These are phyloP conservation scores for Ridgeia piscesae DNA, from an alignment of 1,140 invertebrate species.

Conservation along the genomic window DNA sequence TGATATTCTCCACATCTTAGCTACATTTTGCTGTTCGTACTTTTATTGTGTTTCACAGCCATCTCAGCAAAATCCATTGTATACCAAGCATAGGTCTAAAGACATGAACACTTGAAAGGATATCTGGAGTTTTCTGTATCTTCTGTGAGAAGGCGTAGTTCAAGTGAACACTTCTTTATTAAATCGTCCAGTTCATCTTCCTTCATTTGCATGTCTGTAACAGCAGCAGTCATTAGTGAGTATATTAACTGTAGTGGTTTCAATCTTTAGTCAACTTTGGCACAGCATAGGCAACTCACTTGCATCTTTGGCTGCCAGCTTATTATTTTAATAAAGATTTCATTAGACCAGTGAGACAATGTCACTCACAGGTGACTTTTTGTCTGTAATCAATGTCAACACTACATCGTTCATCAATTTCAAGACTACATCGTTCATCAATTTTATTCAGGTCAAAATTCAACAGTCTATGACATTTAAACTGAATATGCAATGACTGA, in stretches of 20 bases:
- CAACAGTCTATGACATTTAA: too few relatives aligned
- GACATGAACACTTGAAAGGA: conserved; percentile 43
- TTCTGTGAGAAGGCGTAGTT: conserved; percentile 80
- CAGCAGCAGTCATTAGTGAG: conserved; percentile 48
- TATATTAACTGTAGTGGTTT: background rate
- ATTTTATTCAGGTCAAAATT: too few relatives aligned
- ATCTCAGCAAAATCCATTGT: background rate
- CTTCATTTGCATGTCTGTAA: conserved; percentile 75
- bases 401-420: too few relatives aligned
- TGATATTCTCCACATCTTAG: background rate
- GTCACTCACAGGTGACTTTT: too few relatives aligned
- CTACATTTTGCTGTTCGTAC: background rate
- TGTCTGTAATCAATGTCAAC: too few relatives aligned
- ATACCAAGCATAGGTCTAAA: background rate
- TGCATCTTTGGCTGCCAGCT: too few relatives aligned
- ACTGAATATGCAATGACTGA: too few relatives aligned
- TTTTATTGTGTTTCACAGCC: background rate
- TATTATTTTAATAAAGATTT: too few relatives aligned
- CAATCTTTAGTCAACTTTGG: background rate
- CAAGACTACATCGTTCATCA: too few relatives aligned
- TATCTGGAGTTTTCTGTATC: conserved; percentile 72
- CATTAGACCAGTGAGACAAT: too few relatives aligned
- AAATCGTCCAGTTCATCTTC: conserved; percentile 76
- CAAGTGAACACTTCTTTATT: conserved; percentile 69
- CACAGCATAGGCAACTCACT: too few relatives aligned